Evolutionary conservation across 2,797 vertebrate genomes (phyloP).

Genomic region (Oreortyx pictus): DNA sequence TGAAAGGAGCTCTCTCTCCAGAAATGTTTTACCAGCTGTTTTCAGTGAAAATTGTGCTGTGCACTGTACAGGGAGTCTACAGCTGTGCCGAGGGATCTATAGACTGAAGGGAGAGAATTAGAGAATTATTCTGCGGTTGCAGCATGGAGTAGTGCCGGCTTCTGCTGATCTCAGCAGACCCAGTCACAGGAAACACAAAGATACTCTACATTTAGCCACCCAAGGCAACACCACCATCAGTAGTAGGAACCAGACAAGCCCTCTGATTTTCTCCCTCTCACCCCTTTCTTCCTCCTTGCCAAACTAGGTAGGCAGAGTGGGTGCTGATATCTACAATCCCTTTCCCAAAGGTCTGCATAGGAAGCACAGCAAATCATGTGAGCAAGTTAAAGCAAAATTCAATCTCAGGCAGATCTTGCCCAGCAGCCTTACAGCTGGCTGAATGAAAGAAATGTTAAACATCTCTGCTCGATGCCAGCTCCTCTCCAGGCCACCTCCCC

Average conservation of each 20-base stretch:
- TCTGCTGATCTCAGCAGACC: neutral
- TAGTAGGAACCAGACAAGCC: neutral
- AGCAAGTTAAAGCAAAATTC: neutral
- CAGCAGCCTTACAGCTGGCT: neutral
- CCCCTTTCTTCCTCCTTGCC: neutral
- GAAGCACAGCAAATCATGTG: neutral
- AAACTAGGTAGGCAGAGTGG: neutral
- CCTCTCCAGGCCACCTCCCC: neutral
- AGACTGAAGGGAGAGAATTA: neutral
- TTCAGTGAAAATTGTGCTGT: neutral
- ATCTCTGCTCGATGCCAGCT: slow-evolving; percentile 3
- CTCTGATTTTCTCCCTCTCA: neutral
- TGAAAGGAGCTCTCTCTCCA: neutral
- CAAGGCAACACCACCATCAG: neutral
- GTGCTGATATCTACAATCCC: neutral
- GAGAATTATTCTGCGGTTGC: neutral
- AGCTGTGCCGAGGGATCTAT: neutral
- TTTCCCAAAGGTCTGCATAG: neutral
- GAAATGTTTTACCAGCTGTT: neutral
- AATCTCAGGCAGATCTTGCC: neutral
- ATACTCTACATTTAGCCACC: neutral
- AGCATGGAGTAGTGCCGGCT: neutral
- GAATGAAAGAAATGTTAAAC: neutral
- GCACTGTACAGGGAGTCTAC: neutral
- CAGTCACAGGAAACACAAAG: neutral